phyloP scores from a whole-genome alignment of 2,888 invertebrate genomes.

The Scaptomyza flava region DNA sequence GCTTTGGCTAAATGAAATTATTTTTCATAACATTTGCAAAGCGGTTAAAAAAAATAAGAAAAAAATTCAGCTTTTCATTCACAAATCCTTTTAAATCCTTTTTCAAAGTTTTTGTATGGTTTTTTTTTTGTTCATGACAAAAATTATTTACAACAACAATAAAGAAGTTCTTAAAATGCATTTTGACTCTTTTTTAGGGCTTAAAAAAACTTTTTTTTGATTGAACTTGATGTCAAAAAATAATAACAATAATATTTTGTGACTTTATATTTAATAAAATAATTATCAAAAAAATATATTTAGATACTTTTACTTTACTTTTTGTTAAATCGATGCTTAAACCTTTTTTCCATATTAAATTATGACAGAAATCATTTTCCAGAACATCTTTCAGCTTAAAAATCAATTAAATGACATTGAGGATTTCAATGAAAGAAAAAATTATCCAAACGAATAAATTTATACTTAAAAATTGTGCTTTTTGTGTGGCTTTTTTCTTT shows the following conservation, averaged over 20 bases:
- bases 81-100: slow-evolving; percentile 33
- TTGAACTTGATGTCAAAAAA: too few species aligned
- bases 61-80: slow-evolving; percentile 4
- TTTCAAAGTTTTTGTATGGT: slow-evolving; percentile 2
- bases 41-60: background rate
- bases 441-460: slow-evolving; percentile 19
- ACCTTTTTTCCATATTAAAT: too few species aligned
- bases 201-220: too few species aligned
- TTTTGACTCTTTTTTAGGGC: slow-evolving; percentile 2
- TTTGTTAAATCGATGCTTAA: too few species aligned
- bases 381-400: background rate
- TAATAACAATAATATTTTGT: too few species aligned
- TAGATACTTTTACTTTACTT: too few species aligned
- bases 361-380: too few species aligned
- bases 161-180: slow-evolving; percentile 6
- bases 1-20: slow-evolving; percentile 32
- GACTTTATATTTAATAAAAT: too few species aligned
- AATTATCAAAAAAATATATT: too few species aligned
- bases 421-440: slow-evolving; percentile 3
- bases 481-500: background rate
- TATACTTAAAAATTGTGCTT: too few species aligned
- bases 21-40: slow-evolving; percentile 30
- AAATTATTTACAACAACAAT: background rate
- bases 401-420: slow-evolving; percentile 5
- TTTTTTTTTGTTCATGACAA: slow-evolving; percentile 23